phyloP scores from a whole-genome alignment of 2,888 invertebrate species.

The Rhyacophila evoluta region DNA sequence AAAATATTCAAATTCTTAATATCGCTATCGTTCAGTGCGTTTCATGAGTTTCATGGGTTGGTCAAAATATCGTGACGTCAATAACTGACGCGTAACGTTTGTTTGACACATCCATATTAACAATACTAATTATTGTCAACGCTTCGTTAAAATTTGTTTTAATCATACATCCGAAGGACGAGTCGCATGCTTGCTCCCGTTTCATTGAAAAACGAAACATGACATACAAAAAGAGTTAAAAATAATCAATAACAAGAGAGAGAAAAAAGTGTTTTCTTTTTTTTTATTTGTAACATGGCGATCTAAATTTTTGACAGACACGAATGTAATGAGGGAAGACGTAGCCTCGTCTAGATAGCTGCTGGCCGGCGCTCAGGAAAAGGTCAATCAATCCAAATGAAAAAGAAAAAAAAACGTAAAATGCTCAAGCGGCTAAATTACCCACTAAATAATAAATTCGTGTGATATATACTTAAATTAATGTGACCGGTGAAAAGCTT shows the following conservation, averaged over 20 bases:
- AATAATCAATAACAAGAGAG: background rate
- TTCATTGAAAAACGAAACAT: conserved; percentile 14
- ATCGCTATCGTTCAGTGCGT: too few relatives aligned
- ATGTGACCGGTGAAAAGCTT: too few relatives aligned
- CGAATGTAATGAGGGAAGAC: conserved; percentile 22
- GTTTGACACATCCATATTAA: background rate
- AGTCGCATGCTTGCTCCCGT: background rate
- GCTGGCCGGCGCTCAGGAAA: conserved; percentile 8
- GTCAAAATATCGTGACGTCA: conserved; percentile 11
- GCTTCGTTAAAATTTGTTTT: background rate
- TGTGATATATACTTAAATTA: too few relatives aligned
- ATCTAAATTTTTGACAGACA: conserved; percentile 9
- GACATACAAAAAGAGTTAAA: conserved; percentile 19
- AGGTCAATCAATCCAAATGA: conserved; percentile 4
- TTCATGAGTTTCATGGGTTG: background rate
- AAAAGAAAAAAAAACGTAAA: background rate
- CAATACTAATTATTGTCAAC: background rate
- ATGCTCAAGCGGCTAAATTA: too few relatives aligned
- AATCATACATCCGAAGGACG: background rate
- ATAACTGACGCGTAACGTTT: background rate
- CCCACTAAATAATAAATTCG: too few relatives aligned
- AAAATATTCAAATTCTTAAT: too few relatives aligned
- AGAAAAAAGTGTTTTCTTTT: conserved; percentile 6
- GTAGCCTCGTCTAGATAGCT: conserved; percentile 1
- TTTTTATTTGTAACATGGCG: background rate